Conservation (phyloP, 2,888 invertebrate genomes). For the Lasioglossum villosulum region DNA sequence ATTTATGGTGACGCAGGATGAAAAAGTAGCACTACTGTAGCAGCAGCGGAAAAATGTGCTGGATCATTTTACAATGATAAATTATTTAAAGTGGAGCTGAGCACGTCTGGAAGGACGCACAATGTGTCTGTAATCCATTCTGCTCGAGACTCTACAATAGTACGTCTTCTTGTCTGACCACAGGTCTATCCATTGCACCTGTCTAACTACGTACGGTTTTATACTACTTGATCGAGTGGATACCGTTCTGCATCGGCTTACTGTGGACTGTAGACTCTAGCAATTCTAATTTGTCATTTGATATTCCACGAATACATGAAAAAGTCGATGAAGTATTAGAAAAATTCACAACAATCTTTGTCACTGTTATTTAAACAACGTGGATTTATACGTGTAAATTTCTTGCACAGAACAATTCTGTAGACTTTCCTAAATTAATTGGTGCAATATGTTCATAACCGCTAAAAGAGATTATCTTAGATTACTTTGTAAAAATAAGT, state of each 20-base stretch:
- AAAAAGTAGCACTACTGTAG: not conserved
- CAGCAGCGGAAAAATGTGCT: not conserved
- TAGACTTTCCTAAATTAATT: not conserved
- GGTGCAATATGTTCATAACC: not conserved
- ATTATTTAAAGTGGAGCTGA: conserved; percentile 8
- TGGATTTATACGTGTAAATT: not conserved
- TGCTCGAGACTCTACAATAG: conserved; percentile 8
- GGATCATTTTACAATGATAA: conserved; percentile 12
- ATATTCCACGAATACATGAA: not conserved
- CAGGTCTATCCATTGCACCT: not conserved
- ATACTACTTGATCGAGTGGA: conserved; percentile 26
- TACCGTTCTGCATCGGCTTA: not conserved
- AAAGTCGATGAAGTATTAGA: not conserved
- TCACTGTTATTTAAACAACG: not conserved
- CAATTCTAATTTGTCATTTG: not conserved
- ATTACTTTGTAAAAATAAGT: too few relatives aligned
- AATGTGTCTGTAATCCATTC: conserved; percentile 18
- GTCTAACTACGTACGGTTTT: not conserved
- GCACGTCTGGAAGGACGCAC: not conserved
- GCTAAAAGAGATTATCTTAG: too few relatives aligned
- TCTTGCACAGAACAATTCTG: not conserved
- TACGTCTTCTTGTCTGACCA: conserved; percentile 5
- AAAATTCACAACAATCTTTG: not conserved
- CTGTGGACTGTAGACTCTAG: not conserved
- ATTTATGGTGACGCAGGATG: not conserved